A percentile compares a stretch with the other conserved stretches of the same genome.
These are phyloP conservation scores for Palloptera scutellata DNA, from an alignment of 2,888 invertebrate genomes.

Conservation along the genomic window DNA sequence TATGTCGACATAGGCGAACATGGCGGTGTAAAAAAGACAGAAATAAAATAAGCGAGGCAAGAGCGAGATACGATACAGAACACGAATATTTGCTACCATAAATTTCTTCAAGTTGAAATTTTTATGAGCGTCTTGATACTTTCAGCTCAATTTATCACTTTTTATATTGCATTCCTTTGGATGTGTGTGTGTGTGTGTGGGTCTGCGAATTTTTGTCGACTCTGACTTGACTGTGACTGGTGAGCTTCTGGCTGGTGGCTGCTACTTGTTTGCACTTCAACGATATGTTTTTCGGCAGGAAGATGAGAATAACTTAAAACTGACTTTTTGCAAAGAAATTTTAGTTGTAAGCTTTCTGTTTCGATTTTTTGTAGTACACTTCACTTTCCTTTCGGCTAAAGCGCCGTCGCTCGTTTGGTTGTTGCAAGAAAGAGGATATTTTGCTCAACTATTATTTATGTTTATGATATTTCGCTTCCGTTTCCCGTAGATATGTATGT, in stretches of 20 bases:
- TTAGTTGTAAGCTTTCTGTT: not conserved
- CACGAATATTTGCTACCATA: constrained; percentile 11
- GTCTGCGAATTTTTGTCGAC: too few relatives aligned
- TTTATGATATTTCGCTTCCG: constrained; percentile 37
- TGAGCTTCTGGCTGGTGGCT: too few relatives aligned
- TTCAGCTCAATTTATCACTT: constrained; percentile 48
- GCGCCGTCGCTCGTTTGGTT: not conserved
- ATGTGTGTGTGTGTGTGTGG: too few relatives aligned
- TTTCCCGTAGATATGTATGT: not conserved
- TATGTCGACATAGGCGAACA: not conserved
- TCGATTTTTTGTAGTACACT: not conserved
- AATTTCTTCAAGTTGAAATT: constrained; percentile 39
- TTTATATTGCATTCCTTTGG: constrained; percentile 26
- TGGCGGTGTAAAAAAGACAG: not conserved
- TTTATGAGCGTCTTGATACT: constrained; percentile 49
- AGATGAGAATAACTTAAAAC: not conserved
- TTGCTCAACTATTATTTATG: constrained; percentile 43
- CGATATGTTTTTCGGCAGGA: not conserved
- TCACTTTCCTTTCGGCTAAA: not conserved
- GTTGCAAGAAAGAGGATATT: constrained; percentile 28
- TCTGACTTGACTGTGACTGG: too few relatives aligned
- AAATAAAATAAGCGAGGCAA: not conserved
- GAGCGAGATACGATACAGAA: not conserved
- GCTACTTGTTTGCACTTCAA: not conserved
- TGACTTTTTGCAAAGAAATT: not conserved